These are phyloP conservation scores for Thunnus albacares DNA, from an alignment of 2,797 vertebrate genomes.

Conservation along the genomic window DNA sequence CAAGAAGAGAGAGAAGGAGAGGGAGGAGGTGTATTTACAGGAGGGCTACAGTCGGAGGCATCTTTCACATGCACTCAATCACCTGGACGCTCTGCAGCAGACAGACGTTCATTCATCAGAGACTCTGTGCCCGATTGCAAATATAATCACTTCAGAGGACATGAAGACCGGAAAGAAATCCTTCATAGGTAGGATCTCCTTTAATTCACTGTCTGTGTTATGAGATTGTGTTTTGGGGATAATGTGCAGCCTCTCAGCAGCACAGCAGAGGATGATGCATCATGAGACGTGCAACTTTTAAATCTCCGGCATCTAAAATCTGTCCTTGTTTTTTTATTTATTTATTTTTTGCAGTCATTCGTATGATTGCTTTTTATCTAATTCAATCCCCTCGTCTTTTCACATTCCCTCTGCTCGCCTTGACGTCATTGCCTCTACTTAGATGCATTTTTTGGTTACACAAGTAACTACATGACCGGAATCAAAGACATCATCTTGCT, in stretches of 20 bases:
- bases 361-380: constrained; percentile 7
- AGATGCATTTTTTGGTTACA: constrained; percentile 13
- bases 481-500: background rate
- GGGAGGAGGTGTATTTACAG: constrained; percentile 54
- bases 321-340: background rate
- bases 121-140: background rate
- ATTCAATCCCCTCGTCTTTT: background rate
- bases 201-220: constrained; percentile 29
- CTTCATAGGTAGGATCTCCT: constrained; percentile 82
- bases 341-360: background rate
- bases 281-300: constrained; percentile 47
- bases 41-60: constrained; percentile 32
- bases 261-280: constrained; percentile 29
- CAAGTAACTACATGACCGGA: constrained; percentile 4
- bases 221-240: constrained; percentile 18
- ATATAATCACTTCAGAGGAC: constrained; percentile 48
- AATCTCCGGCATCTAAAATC: constrained; percentile 5
- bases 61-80: constrained; percentile 50
- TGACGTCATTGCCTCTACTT: constrained; percentile 32
- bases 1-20: constrained; percentile 24
- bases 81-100: constrained; percentile 63
- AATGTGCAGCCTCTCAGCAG: constrained; percentile 33
- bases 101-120: constrained; percentile 41
- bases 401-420: constrained; percentile 1
- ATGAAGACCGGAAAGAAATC: constrained; percentile 87